Percentiles rank a stretch among this genome's conserved stretches.
Conservation (phyloP, 2,797 vertebrate species). For the Pempheris klunzingeri region DNA sequence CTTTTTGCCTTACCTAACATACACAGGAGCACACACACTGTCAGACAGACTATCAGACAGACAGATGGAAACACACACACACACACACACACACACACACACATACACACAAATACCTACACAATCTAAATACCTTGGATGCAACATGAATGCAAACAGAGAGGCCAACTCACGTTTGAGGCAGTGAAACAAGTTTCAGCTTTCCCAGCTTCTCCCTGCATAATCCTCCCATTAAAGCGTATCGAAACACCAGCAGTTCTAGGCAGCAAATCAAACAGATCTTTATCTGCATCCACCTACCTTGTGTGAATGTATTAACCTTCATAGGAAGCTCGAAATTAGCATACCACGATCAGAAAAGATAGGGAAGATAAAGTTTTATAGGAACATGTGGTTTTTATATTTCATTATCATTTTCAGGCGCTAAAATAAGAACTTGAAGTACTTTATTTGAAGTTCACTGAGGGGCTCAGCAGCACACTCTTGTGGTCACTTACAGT, state of each 20-base stretch:
- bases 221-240: conserved; percentile 68
- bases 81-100: background rate
- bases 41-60: conserved; percentile 8
- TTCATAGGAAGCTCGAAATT: conserved; percentile 60
- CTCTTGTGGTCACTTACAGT: conserved; percentile 76
- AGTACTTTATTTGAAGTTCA: conserved; percentile 39
- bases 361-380: conserved; percentile 40
- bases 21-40: background rate
- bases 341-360: conserved; percentile 62
- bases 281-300: conserved; percentile 59
- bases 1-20: conserved; percentile 41
- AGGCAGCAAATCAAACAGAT: conserved; percentile 75
- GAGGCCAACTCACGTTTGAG: conserved; percentile 39
- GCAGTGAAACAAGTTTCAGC: conserved; percentile 61
- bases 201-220: conserved; percentile 43
- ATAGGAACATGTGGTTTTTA: conserved; percentile 17
- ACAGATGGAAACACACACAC: too few relatives aligned
- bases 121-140: conserved; percentile 46
- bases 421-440: conserved; percentile 14
- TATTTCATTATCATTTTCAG: conserved; percentile 37
- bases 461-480: conserved; percentile 71
- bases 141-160: conserved; percentile 42
- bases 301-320: conserved; percentile 64
- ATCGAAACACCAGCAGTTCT: conserved; percentile 59
- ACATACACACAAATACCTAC: conserved; percentile 29